Percentiles rank a stretch among this genome's conserved stretches.
Evolutionary conservation across 1,140 invertebrate genomes (phyloP).

Genomic region (Wiebesia pumilae): DNA sequence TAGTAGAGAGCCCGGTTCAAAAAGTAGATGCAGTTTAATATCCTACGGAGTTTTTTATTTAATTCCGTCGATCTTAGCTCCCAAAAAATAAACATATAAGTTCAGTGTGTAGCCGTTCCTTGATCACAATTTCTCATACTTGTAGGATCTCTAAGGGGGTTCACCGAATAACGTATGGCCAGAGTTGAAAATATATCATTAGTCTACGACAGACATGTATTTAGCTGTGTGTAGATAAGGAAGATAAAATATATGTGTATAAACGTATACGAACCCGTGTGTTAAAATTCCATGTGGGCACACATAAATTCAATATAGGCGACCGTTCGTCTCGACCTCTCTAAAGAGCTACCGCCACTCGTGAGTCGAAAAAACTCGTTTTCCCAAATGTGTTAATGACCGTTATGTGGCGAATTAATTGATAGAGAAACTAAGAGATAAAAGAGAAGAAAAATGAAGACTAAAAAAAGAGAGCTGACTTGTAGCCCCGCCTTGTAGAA

Average conservation of each 20-base stretch:
- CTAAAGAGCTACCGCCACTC: neutral
- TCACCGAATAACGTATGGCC: neutral
- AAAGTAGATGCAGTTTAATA: too few species aligned
- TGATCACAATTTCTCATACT: neutral
- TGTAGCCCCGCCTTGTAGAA: neutral
- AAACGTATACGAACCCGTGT: neutral
- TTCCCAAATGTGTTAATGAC: constrained; percentile 19
- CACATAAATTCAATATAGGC: neutral
- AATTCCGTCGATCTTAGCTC: neutral
- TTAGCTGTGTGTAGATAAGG: too few species aligned
- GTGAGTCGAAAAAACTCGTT: neutral
- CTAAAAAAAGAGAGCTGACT: neutral
- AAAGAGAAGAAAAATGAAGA: neutral
- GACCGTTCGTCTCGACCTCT: neutral
- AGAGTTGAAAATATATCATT: neutral
- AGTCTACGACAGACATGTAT: neutral
- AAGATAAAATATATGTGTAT: neutral
- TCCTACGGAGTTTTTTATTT: neutral
- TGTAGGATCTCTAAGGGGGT: neutral
- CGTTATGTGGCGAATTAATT: constrained; percentile 9
- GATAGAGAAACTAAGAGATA: neutral
- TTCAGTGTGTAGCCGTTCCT: neutral
- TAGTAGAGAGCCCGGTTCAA: too few species aligned
- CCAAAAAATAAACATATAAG: neutral
- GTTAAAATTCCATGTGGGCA: neutral